Evolutionary conservation across 2,888 invertebrate species (phyloP), one percentile per base, ranked within the genome.

Genomic region (Argynnis bischoffii): DNA sequence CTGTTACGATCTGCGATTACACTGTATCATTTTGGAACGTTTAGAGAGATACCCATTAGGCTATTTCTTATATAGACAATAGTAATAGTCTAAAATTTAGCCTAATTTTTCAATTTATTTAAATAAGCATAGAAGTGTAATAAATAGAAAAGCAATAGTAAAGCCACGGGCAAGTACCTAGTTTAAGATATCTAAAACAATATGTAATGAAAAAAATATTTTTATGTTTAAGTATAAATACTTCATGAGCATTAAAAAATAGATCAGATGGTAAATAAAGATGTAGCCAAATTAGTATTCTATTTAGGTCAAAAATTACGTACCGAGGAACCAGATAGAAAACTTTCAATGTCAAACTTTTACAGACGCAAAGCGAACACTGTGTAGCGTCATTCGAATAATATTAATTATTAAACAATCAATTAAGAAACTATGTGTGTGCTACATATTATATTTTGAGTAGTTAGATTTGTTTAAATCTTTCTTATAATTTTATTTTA

Each of bases 331-430:
- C 50, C 51, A 50, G 31, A 6, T 60, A 16, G 51, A 60, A 31
- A 60, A 51, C 60, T 35, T 60, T 60, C 59, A 59, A 60, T 60
- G 60, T 60, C 60, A 60, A 57, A 18, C 2, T 8, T 46, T 18
- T 26, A 3, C 11, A 31, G 46, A 26, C n/a, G 48, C 48, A 48
- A 60, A 31, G 8, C 21, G 47, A 26, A 48, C 56, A 6, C 26
- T n/a, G 13, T n/a, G 26, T 60, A 16, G 48, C 59, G 48, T 31
- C 48, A 60, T 16, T 31, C 6, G n/a, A 14, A 11, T 48, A 26
- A 31, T 11, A 11, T 60, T 60, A 60, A 26, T 16, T 11, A 11
- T 60, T 60, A 60, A 26, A 11, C 1, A 26, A 13, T 0, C 13
- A 48, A 31, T 48, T 50, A 59, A 48, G 15, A 46, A 46, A 1